phyloP scores from a whole-genome alignment of 1,140 invertebrate species.

The Bombyx mandarina region DNA sequence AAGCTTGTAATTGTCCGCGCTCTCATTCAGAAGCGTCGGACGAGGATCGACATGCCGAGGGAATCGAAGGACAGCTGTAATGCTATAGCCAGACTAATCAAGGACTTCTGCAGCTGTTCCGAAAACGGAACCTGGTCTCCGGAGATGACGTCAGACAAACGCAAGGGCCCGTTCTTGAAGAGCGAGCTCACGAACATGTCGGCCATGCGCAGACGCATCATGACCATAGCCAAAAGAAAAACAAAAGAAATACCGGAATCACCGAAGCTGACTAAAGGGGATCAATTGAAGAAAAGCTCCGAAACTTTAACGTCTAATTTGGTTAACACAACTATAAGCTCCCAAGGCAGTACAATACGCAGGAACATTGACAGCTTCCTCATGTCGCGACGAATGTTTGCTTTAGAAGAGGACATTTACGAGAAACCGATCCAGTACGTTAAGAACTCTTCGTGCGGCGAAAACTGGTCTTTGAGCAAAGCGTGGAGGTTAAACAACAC shows the following conservation, averaged over 20 bases:
- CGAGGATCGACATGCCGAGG: slow-evolving; percentile 60
- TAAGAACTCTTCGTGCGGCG: slow-evolving; percentile 48
- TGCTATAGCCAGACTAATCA: slow-evolving; percentile 57
- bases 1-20: slow-evolving; percentile 31
- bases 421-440: slow-evolving; percentile 49
- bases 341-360: slow-evolving; percentile 43
- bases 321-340: slow-evolving; percentile 47
- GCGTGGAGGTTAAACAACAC: slow-evolving; percentile 52
- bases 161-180: slow-evolving; percentile 51
- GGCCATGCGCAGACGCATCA: slow-evolving; percentile 49
- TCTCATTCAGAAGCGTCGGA: slow-evolving; percentile 44
- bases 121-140: slow-evolving; percentile 67
- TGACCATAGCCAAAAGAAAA: slow-evolving; percentile 51
- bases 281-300: slow-evolving; percentile 30
- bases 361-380: slow-evolving; percentile 57
- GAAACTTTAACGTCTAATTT: slow-evolving; percentile 45
- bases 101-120: slow-evolving; percentile 66
- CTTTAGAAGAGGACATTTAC: slow-evolving; percentile 53
- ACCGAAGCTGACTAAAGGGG: slow-evolving; percentile 29
- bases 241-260: slow-evolving; percentile 31
- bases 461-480: slow-evolving; percentile 64
- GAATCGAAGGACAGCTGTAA: slow-evolving; percentile 52
- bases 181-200: slow-evolving; percentile 63
- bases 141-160: slow-evolving; percentile 53
- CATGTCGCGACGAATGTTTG: slow-evolving; percentile 45